Evolutionary conservation across 2,113 vertebrate genomes (phyloP), one percentile per base, ranked within the genome.

Genomic region (Neolamprologus toae): DNA sequence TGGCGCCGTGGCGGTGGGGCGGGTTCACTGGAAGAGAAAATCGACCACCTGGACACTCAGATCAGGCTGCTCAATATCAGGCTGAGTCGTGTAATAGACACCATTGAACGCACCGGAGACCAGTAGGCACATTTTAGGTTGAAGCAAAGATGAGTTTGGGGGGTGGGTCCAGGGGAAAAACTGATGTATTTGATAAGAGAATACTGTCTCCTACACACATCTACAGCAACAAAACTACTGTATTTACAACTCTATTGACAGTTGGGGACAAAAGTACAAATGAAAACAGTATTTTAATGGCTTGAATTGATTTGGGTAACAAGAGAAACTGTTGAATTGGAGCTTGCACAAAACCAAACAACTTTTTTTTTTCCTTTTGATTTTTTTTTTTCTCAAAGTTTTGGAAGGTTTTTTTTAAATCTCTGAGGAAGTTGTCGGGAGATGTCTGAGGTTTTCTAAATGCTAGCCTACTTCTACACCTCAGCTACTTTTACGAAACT

Each of bases 21-120:
- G 1, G 97, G 96, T 91, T 97, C 97, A 6, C 94, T 99, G 26
- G 98, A 99, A 93, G 98, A 99, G 92, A 99, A 99, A 95, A 98
- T 99, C 31, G 98, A 99, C 59, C 98, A 98, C 90, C 96, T 99
- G 66, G 98, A 99, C 49, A 98, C 94, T 82, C 99, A 99, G 96
- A 97, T 99, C 94, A 95, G 99, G 57, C 96, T 98, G 87, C 98
- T 99, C 59, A 99, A 99, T 95, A 98, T 99, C 91, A 97, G 98
- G 89, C 97, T 99, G 88, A 97, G 97, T 84, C 94, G 98, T 17
- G 97, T 99, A 88, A 98, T 99, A 1, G 99, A 99, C 83, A 97
- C 95, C 90, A 96, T 99, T 31, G 99, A 99, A 90, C 96, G 95
- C 84, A 86, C 96, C 81, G 94, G 93, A 2, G 97, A 98, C 78